Evolutionary conservation across 2,797 vertebrate genomes (phyloP), one percentile per base, ranked within the genome.

Genomic region (Lepilemur septentrionalis): DNA sequence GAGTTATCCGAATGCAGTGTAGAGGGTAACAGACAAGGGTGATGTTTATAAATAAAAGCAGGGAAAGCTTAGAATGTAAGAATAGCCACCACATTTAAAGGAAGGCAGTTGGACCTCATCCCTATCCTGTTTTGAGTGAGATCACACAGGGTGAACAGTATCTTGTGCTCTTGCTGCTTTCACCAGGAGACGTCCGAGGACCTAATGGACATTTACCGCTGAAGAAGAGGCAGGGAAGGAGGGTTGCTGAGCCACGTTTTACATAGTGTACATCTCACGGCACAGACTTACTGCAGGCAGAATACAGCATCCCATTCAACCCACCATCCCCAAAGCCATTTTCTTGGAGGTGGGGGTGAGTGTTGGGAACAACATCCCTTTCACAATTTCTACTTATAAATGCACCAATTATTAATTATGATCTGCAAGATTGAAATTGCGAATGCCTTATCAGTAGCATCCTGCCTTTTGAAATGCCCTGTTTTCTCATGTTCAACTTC

Each of bases 41-140:
- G 55, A 38, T 81, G 55, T 76, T 90, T 61, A 94, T 52, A 81
- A 95, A 92, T 30, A 89, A 94, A 96, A 86, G 9, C 28, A 59
- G 15, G 14, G 9, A 57, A 85, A 85, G 38, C 63, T 81, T 61
- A 70, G 55, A 67, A 83, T 22, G 28, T 67, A 86, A 63, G 38
- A 50, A 20, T 5, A 52, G 32, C 15, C 81, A 59, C 61, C 91
- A 69, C 80, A 72, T 73, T 90, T 67, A 73, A 88, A 96, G 84
- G 67, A 38, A 67, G 72, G 43, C 30, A 83, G 6, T 18, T 80
- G 0, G 1, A 79, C 48, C 23, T 87, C 88, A 67, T 23, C 25
- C 52, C 48, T 50, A 55, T 2, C n/a, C 69, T 38, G 3, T 87
- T 46, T 65, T 52, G 38, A 79, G 25, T 50, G 89, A 73, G 0